Evolutionary conservation across 2,113 vertebrate genomes (phyloP).

Genomic region (Porphyrio hochstetteri): DNA sequence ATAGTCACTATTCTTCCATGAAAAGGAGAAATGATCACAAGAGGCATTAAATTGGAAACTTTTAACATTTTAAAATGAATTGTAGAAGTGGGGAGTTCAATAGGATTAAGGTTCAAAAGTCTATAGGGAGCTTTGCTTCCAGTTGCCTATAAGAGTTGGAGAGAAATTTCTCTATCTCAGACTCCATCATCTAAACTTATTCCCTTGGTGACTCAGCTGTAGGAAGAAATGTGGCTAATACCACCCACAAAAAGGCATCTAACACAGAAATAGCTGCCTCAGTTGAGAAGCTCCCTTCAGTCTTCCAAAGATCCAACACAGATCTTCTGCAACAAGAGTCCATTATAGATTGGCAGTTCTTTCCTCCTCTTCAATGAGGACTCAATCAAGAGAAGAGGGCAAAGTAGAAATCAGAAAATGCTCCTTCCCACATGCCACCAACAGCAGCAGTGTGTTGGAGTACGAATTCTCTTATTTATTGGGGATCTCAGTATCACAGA

Average conservation of each 20-base stretch:
- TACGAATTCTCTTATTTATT: background rate
- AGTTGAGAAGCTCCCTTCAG: background rate
- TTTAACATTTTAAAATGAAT: background rate
- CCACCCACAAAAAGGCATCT: background rate
- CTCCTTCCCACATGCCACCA: background rate
- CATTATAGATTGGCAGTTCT: accelerated
- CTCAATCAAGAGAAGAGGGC: background rate
- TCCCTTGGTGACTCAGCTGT: background rate
- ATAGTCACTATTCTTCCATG: background rate
- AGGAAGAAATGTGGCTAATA: background rate
- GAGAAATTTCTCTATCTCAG: background rate
- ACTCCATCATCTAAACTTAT: background rate
- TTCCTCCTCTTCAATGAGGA: background rate
- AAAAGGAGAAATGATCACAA: background rate
- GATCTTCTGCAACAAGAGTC: background rate
- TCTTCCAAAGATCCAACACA: too few species aligned
- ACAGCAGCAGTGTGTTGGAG: background rate
- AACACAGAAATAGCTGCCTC: background rate
- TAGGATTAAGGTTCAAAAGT: background rate
- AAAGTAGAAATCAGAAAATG: background rate
- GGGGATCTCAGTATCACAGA: background rate
- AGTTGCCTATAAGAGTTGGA: background rate
- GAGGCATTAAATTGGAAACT: background rate
- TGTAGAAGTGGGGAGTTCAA: background rate
- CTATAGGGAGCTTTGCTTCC: background rate